phyloP scores from a whole-genome alignment of 2,797 vertebrate genomes.

The Manis crassicaudata region DNA sequence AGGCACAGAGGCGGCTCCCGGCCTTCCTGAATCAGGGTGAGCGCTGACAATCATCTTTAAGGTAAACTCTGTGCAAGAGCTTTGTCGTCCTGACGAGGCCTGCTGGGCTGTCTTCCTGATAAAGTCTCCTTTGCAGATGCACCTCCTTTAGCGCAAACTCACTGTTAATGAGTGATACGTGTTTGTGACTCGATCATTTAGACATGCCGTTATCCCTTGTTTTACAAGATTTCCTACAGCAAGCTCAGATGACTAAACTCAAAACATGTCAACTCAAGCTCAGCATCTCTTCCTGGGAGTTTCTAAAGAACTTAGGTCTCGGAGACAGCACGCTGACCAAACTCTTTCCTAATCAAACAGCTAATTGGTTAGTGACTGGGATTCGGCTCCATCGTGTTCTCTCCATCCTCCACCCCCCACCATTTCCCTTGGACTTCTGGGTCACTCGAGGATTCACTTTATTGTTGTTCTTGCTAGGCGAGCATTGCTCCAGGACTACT shows the following conservation, averaged over 20 bases:
- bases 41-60: not conserved
- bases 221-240: not conserved
- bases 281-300: not conserved
- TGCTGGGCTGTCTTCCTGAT: not conserved
- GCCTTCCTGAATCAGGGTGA: not conserved
- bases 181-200: not conserved
- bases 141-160: not conserved
- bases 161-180: not conserved
- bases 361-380: not conserved
- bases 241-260: not conserved
- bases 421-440: not conserved
- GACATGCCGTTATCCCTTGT: not conserved
- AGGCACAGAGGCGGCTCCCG: not conserved
- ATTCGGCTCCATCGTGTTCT: accelerated
- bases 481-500: not conserved
- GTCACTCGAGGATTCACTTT: not conserved
- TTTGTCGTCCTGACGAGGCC: constrained; percentile 31
- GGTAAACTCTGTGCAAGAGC: not conserved
- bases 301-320: not conserved
- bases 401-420: no score
- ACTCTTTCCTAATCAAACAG: not conserved
- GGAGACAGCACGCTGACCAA: not conserved
- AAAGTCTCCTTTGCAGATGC: constrained; percentile 19
- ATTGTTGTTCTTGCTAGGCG: no score
- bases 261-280: not conserved